Conservation (phyloP, 2,797 vertebrate species). For the Lithobates sylvaticus region DNA sequence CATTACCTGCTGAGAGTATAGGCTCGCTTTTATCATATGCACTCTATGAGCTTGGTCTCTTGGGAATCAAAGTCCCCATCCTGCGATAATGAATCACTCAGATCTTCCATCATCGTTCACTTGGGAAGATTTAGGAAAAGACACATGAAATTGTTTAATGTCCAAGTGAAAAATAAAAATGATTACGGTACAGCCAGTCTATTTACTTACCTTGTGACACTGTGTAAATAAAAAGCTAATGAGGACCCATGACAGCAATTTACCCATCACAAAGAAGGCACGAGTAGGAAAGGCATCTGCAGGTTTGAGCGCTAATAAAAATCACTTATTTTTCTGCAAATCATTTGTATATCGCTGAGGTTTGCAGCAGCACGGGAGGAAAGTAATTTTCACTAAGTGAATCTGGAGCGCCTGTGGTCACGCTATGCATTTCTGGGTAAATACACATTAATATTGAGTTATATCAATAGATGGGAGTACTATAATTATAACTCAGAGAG, state of each 20-base stretch:
- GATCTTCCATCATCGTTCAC: conserved; percentile 20
- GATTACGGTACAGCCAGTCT: conserved; percentile 1
- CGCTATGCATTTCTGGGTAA: conserved; percentile 46
- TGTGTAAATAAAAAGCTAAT: conserved; percentile 39
- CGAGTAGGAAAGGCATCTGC: neutral
- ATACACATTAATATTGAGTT: conserved; percentile 47
- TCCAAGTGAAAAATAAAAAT: conserved; percentile 14
- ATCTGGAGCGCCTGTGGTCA: conserved; percentile 17
- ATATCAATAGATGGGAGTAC: conserved; percentile 27
- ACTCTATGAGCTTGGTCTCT: conserved; percentile 29
- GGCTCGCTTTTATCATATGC: conserved; percentile 16
- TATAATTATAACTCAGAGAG: conserved; percentile 41
- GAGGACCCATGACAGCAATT: conserved; percentile 35
- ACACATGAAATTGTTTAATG: conserved; percentile 16
- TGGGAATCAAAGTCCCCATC: neutral
- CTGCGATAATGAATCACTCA: conserved; percentile 36
- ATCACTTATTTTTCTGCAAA: conserved; percentile 19
- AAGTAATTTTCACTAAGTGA: conserved; percentile 40
- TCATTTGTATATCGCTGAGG: conserved; percentile 13
- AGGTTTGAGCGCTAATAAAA: conserved; percentile 15
- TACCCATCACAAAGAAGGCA: conserved; percentile 22
- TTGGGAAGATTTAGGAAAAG: conserved; percentile 24
- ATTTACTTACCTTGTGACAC: conserved; percentile 17
- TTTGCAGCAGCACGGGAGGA: conserved; percentile 9
- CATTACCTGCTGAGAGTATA: conserved; percentile 34